A percentile compares a stretch with the other conserved stretches of the same genome.
Conservation (phyloP, 2,888 invertebrate genomes). For the Smittia aterrima region DNA sequence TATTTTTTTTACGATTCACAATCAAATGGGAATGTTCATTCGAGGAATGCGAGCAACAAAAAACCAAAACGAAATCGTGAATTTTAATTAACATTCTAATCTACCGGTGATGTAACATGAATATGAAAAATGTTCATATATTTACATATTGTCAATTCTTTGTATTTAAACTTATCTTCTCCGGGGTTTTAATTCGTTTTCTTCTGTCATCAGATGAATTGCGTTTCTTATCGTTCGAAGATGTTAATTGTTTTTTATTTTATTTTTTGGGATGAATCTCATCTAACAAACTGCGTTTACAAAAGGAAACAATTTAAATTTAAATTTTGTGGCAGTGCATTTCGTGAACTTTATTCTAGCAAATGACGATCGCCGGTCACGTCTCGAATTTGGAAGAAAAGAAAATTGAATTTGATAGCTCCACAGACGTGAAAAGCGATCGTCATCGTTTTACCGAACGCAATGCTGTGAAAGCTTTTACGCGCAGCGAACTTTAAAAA, state of each 20-base stretch:
- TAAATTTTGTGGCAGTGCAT: conserved; percentile 24
- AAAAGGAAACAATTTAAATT: conserved; percentile 3
- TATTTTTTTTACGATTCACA: too few species aligned
- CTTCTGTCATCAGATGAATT: conserved; percentile 18
- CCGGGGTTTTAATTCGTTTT: conserved; percentile 26
- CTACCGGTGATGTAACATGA: background rate
- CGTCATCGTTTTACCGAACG: too few species aligned
- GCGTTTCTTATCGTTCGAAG: background rate
- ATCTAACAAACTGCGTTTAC: background rate
- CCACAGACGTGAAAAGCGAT: too few species aligned
- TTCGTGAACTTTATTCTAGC: background rate
- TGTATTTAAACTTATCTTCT: conserved; percentile 18
- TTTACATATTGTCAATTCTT: conserved; percentile 25
- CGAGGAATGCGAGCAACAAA: background rate
- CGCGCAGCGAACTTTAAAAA: background rate
- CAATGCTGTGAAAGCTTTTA: background rate
- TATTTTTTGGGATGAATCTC: background rate
- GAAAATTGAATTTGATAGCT: background rate
- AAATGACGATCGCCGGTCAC: background rate
- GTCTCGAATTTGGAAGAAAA: background rate
- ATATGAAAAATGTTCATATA: conserved; percentile 15
- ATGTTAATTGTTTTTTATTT: background rate
- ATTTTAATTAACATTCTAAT: background rate
- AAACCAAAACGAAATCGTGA: background rate
- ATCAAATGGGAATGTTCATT: background rate